Conservation (phyloP, 1,140 invertebrate genomes). For the Procambarus virginalis region DNA sequence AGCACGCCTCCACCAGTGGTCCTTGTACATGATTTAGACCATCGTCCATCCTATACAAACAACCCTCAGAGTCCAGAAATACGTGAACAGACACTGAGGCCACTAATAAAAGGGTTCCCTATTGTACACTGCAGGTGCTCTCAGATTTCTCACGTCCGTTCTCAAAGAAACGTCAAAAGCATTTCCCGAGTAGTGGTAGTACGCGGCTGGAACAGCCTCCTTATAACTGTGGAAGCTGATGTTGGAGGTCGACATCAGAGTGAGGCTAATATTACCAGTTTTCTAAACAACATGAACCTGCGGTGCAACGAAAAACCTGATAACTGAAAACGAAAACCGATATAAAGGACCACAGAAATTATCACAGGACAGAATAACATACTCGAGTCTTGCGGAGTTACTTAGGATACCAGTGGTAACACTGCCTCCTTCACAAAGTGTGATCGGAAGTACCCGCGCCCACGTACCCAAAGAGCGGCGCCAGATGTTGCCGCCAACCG, state of each 20-base stretch:
- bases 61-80: not conserved
- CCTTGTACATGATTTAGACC: not conserved
- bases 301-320: not conserved
- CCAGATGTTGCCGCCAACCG: not conserved
- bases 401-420: not conserved
- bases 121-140: not conserved
- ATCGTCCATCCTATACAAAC: not conserved
- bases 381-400: not conserved
- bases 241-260: not conserved
- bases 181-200: not conserved
- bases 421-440: not conserved
- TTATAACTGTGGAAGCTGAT: not conserved
- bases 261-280: not conserved
- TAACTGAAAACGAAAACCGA: not conserved
- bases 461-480: not conserved
- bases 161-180: not conserved
- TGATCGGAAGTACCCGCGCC: not conserved
- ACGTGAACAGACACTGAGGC: not conserved
- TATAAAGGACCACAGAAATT: not conserved
- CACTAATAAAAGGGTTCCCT: not conserved
- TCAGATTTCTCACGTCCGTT: not conserved
- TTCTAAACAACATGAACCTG: not conserved
- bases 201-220: not conserved
- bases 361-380: not conserved
- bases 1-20: not conserved